These are phyloP conservation scores for Paratrypauchen microcephalus DNA, from an alignment of 2,797 vertebrate genomes.

Conservation along the genomic window DNA sequence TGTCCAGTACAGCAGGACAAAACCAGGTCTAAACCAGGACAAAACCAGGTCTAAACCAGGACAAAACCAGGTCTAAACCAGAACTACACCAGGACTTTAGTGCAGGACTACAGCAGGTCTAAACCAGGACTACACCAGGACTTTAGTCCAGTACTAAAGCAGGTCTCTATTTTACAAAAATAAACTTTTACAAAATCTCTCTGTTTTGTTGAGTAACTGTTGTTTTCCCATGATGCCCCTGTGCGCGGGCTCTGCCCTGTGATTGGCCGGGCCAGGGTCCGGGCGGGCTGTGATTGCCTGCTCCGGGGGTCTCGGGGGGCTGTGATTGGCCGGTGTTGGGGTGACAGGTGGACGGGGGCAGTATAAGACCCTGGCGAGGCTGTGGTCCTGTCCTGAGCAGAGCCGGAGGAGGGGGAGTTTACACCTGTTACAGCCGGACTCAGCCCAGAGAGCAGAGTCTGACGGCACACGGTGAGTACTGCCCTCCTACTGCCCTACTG, in stretches of 20 bases:
- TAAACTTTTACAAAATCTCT: slow-evolving; percentile 13
- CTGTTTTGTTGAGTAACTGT: slow-evolving; percentile 9
- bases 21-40: too few species aligned
- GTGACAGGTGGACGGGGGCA: neutral
- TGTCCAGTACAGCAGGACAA: too few species aligned
- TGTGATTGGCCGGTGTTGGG: neutral
- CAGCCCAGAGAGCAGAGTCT: neutral
- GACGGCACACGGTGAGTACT: slow-evolving; percentile 1
- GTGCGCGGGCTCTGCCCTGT: neutral
- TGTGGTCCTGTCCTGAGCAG: neutral
- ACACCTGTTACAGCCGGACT: neutral
- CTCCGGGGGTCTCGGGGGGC: neutral
- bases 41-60: too few species aligned
- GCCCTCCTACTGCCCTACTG: neutral
- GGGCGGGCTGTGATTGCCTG: neutral
- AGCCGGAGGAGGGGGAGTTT: slow-evolving; percentile 2
- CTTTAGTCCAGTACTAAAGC: neutral
- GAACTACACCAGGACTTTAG: neutral
- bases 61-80: too few species aligned
- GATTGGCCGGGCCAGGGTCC: neutral
- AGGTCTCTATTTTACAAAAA: slow-evolving; percentile 30
- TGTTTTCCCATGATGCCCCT: neutral
- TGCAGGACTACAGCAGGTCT: too few species aligned
- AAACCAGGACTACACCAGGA: neutral
- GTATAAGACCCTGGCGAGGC: neutral